Conservation (phyloP, 35 echinoderm and acorn worm species). For the Hemicentrotus pulcherrimus region DNA sequence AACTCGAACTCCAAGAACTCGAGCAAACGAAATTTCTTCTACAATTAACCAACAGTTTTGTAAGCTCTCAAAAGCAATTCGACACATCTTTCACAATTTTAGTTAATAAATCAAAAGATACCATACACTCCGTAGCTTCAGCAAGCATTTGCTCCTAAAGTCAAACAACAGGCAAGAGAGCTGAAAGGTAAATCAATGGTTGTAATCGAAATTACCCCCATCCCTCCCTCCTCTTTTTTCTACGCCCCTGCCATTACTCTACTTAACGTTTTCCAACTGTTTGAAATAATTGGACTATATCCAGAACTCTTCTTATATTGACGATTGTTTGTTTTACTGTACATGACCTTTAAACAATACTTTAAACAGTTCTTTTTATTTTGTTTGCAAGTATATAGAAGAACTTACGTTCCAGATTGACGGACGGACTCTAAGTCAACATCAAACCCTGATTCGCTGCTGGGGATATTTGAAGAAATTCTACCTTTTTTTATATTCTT, state of each 20-base stretch:
- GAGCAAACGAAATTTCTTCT: too few relatives aligned
- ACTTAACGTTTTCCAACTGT: background rate
- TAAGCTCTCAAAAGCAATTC: too few relatives aligned
- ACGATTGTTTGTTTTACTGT: background rate
- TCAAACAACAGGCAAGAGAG: too few relatives aligned
- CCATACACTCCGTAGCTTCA: too few relatives aligned
- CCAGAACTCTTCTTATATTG: background rate
- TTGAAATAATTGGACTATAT: background rate
- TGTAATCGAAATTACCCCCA: too few relatives aligned
- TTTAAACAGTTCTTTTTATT: background rate
- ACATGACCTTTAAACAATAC: background rate
- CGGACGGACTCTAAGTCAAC: background rate
- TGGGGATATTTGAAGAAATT: constrained; percentile 36
- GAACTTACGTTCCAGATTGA: background rate
- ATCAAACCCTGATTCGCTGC: background rate
- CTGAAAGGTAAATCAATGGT: too few relatives aligned
- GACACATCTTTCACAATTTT: too few relatives aligned
- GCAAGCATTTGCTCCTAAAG: too few relatives aligned
- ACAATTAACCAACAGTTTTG: too few relatives aligned
- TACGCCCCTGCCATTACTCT: background rate
- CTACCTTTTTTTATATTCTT: background rate
- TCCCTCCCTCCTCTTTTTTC: too few relatives aligned
- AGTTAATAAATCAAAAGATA: too few relatives aligned
- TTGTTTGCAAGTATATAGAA: background rate
- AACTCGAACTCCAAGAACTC: too few relatives aligned